Conservation (phyloP, 2,888 invertebrate genomes). For the Gerris lacustris region DNA sequence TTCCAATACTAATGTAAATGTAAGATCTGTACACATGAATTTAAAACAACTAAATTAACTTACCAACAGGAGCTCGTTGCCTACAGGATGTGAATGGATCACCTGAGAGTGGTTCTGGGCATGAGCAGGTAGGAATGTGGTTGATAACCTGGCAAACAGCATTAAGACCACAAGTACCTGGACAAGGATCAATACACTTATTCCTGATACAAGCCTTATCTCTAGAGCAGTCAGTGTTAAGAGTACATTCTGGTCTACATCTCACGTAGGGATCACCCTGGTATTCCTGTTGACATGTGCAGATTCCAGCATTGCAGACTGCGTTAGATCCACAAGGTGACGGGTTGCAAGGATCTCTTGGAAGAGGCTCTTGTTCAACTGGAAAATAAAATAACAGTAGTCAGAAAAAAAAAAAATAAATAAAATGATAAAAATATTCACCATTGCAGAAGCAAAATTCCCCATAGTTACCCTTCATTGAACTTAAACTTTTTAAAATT, state of each 20-base stretch:
- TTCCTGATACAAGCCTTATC: conserved; percentile 41
- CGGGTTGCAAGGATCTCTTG: conserved; percentile 40
- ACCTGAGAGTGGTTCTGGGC: conserved; percentile 53
- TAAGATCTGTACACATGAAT: too few relatives aligned
- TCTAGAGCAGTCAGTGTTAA: conserved; percentile 47
- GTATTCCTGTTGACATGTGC: conserved; percentile 59
- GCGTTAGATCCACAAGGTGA: conserved; percentile 60
- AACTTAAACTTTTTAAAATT: too few relatives aligned
- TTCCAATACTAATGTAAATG: not conserved
- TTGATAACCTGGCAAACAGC: conserved; percentile 61
- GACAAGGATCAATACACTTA: conserved; percentile 47
- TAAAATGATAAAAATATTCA: too few relatives aligned
- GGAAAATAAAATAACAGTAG: not conserved
- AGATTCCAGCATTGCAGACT: conserved; percentile 53
- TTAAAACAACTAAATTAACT: not conserved
- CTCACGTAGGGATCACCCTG: conserved; percentile 66
- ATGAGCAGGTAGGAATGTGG: conserved; percentile 65
- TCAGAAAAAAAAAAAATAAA: not conserved
- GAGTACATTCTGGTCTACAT: conserved; percentile 60
- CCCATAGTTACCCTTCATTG: too few relatives aligned
- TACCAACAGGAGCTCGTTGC: conserved; percentile 22
- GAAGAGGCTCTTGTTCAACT: not conserved
- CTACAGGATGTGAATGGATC: conserved; percentile 54
- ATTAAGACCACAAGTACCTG: conserved; percentile 60
- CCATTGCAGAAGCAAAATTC: too few relatives aligned